phyloP scores from a whole-genome alignment of 2,113 vertebrate genomes.

The Orycteropus afer region DNA sequence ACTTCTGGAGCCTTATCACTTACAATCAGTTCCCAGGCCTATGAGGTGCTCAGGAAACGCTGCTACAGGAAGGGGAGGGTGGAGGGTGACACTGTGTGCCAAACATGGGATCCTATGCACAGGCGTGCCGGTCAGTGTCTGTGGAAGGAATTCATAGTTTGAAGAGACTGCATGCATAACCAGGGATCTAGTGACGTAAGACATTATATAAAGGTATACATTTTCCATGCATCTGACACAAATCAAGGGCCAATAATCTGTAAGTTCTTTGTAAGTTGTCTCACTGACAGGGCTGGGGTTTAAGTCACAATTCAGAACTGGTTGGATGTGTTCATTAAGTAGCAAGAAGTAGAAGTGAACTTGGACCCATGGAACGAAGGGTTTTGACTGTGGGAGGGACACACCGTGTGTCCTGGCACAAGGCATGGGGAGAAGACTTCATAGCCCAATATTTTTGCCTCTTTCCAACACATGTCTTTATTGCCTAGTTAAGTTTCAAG shows the following conservation, averaged over 20 bases:
- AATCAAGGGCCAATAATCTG: accelerated
- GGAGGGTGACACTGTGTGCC: accelerated
- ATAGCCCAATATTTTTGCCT: too few relatives aligned
- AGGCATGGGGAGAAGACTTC: background rate
- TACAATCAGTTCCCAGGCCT: background rate
- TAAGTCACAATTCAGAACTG: background rate
- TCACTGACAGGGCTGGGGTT: background rate
- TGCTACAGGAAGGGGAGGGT: background rate
- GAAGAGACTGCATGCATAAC: background rate
- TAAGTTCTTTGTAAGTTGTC: background rate
- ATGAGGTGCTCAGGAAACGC: background rate
- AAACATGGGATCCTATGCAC: accelerated
- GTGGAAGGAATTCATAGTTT: background rate
- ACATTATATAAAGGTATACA: too few relatives aligned
- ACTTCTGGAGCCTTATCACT: background rate
- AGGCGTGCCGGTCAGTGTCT: accelerated
- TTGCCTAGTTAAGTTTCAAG: too few relatives aligned
- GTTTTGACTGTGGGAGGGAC: background rate
- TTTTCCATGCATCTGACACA: too few relatives aligned
- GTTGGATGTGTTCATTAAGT: background rate
- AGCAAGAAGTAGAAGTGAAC: too few relatives aligned
- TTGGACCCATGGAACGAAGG: accelerated
- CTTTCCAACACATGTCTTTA: too few relatives aligned
- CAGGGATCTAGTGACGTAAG: too few relatives aligned
- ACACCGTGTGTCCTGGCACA: too few relatives aligned